Base-by-base conservation (phyloP, 2,888 invertebrate species). In the Sturmia bella region DNA sequence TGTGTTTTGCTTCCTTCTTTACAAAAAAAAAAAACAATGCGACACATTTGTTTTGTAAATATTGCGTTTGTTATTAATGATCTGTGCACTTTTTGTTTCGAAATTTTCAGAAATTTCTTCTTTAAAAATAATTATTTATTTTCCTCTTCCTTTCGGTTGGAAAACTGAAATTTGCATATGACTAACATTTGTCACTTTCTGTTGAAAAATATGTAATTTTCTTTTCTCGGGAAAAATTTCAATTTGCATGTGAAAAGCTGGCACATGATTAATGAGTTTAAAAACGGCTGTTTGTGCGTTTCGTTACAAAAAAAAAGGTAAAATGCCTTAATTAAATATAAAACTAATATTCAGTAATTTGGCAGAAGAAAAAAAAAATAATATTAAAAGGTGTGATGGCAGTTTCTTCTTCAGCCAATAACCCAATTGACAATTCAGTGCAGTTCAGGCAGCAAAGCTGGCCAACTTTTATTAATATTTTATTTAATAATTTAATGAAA, bases 31-130 rank as follows among this genome's bases (percentile, higher is more conserved):
- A 81, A 3, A 64, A 87, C 87, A 89, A 89, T 86, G 86, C 87
- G 86, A 89, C 87, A 87, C 90, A 87, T 90, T 90, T 90, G 90
- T 90, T 90, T 90, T 90, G 90, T 90, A 90, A 90, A 90, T 90
- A 90, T 90, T 90, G 90, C 90, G 90, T 90, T 87, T 85, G 87
- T 90, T 89, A 89, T 90, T 88, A 89, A 89, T 89, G 88, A 87
- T 84, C 70, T 43, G 32, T 7, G 66, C 27, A 43, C n/a, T n/a
- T 54, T 69, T 19, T 6, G 5, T 66, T 43, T 56, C 3, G 27
- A 57, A 66, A 48, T 50, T 13, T 9, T 13, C 76, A 75, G 66
- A 81, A 37, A 59, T 73, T 77, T 64, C 41, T 13, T 63, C 15
- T 77, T 68, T 3, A 56, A 66, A 56, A 63, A 63, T 32, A 24